Evolutionary conservation across 2,113 vertebrate genomes (phyloP).

Genomic region (Hippopotamus amphibius): DNA sequence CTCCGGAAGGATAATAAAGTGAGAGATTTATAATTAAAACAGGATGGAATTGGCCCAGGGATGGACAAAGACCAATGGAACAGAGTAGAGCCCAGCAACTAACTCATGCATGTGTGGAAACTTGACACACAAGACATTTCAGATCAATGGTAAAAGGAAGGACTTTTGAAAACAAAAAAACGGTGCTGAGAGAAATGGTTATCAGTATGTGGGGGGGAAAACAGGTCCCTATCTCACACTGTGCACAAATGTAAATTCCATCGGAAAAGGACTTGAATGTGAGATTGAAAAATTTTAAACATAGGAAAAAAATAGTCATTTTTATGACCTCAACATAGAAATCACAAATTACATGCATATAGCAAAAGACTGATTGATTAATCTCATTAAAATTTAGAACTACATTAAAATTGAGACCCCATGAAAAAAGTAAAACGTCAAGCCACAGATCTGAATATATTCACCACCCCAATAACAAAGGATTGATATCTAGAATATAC

Average conservation of each 20-base stretch:
- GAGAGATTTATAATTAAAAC: conserved; percentile 8
- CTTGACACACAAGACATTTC: background rate
- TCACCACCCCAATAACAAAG: background rate
- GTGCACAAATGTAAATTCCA: background rate
- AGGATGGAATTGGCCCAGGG: background rate
- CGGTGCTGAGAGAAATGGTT: background rate
- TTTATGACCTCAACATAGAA: background rate
- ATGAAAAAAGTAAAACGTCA: background rate
- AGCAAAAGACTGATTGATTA: background rate
- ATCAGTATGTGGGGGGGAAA: background rate
- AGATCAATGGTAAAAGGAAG: background rate
- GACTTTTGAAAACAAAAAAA: background rate
- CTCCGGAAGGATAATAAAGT: background rate
- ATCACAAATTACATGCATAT: conserved; percentile 11
- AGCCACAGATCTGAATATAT: background rate
- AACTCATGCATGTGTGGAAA: background rate
- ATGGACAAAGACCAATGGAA: background rate
- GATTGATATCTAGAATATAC: background rate
- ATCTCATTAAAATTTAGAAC: background rate
- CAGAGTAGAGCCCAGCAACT: background rate
- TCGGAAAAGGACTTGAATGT: background rate
- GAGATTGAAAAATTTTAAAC: background rate
- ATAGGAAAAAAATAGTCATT: background rate
- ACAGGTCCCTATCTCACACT: background rate
- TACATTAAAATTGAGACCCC: background rate